Percentiles rank a stretch among this genome's conserved stretches.
These are phyloP conservation scores for Drosophila pullipes DNA, from an alignment of 2,888 invertebrate genomes.

Conservation along the genomic window DNA sequence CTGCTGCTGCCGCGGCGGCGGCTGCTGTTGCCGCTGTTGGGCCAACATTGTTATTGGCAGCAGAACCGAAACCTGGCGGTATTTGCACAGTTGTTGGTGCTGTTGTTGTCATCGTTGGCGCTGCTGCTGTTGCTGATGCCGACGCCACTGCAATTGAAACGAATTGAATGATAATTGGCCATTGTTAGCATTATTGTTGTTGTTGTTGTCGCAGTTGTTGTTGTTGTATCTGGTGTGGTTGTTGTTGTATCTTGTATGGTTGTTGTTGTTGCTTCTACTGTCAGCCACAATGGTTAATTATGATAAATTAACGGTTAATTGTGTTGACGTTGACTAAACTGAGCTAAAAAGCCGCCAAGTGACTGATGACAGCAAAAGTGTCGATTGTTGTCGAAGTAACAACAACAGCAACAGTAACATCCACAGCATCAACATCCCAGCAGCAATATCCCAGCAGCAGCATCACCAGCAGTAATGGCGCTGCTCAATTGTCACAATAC, in stretches of 20 bases:
- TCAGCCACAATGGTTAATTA: slow-evolving; percentile 78
- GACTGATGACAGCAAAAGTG: slow-evolving; percentile 35
- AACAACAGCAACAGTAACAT: slow-evolving; percentile 17
- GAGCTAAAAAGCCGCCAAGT: slow-evolving; percentile 51
- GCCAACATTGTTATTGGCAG: slow-evolving; percentile 34
- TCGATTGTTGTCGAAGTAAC: not conserved
- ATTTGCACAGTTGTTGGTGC: slow-evolving; percentile 85
- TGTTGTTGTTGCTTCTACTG: slow-evolving; percentile 44
- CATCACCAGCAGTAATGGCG: slow-evolving; percentile 28
- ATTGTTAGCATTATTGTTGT: slow-evolving; percentile 68
- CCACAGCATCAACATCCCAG: not conserved
- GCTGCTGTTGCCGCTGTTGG: slow-evolving; percentile 69
- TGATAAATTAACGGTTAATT: slow-evolving; percentile 80
- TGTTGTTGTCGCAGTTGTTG: slow-evolving; percentile 15
- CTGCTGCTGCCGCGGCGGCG: slow-evolving; percentile 72
- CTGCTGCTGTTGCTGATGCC: slow-evolving; percentile 57
- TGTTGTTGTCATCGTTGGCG: slow-evolving; percentile 54
- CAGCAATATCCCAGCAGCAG: slow-evolving; percentile 3
- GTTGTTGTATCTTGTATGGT: slow-evolving; percentile 32
- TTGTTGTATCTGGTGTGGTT: slow-evolving; percentile 24
- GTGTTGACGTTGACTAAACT: slow-evolving; percentile 78
- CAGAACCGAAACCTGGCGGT: slow-evolving; percentile 74
- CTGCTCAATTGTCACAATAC: slow-evolving; percentile 41
- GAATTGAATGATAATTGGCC: slow-evolving; percentile 81
- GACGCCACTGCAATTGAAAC: slow-evolving; percentile 79